phyloP scores from a whole-genome alignment of 2,797 vertebrate species.

The Bradypus variegatus region DNA sequence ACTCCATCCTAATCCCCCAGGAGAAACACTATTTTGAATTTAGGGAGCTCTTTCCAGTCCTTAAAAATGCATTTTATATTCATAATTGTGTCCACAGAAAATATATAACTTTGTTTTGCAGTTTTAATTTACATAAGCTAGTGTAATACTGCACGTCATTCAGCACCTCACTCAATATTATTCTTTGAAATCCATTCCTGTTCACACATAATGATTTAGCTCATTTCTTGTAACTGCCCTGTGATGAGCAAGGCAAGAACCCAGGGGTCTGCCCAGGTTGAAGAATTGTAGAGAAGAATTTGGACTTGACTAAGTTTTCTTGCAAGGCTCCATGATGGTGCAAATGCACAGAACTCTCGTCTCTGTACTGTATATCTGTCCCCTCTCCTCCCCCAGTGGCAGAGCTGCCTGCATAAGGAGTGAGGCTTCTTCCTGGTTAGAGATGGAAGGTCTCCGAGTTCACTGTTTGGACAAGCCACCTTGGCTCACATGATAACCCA shows the following conservation, averaged over 20 bases:
- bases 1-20: not conserved
- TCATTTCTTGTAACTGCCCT: not conserved
- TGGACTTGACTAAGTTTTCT: not conserved
- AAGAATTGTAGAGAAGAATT: not conserved
- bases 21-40: not conserved
- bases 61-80: conserved; percentile 12
- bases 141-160: not conserved
- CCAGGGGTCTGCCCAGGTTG: too few relatives aligned
- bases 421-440: not conserved
- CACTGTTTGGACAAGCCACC: not conserved
- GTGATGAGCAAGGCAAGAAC: not conserved
- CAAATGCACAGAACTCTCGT: not conserved
- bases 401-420: not conserved
- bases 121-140: not conserved
- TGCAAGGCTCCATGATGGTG: not conserved
- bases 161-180: not conserved
- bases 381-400: not conserved
- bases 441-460: not conserved
- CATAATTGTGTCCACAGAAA: conserved; percentile 3
- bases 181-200: not conserved
- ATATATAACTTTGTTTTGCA: not conserved
- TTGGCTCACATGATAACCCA: not conserved
- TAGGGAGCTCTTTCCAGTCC: not conserved
- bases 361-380: not conserved
- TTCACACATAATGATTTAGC: not conserved